Conservation (phyloP, 2,888 invertebrate genomes). For the Meganola albula region DNA sequence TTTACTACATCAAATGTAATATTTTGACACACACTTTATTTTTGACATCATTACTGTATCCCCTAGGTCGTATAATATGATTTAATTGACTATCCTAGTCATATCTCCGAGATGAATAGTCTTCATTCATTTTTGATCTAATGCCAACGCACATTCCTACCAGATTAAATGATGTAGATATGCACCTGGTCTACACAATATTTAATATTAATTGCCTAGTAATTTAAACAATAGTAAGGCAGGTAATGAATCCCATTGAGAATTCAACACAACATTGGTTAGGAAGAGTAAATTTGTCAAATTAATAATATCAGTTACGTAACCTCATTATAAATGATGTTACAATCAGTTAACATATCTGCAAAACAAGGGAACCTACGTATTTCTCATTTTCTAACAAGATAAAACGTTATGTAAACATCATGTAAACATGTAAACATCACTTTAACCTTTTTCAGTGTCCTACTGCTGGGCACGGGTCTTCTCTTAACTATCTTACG, state of each 20-base stretch:
- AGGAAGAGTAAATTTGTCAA: constrained; percentile 5
- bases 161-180: constrained; percentile 27
- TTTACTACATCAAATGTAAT: constrained; percentile 6
- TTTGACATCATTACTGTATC: constrained; percentile 21
- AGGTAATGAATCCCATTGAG: too few species aligned
- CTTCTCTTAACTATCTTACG: too few species aligned
- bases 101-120: constrained; percentile 27
- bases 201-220: constrained; percentile 21
- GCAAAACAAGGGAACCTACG: too few species aligned
- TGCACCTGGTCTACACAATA: constrained; percentile 12
- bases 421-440: constrained; percentile 44
- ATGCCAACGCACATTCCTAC: constrained; percentile 24
- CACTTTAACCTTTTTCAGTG: too few species aligned
- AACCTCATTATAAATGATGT: too few species aligned
- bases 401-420: too few species aligned
- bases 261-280: too few species aligned
- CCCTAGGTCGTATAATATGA: constrained; percentile 21
- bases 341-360: too few species aligned
- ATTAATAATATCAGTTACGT: too few species aligned
- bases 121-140: constrained; percentile 26
- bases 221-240: too few species aligned
- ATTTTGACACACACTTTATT: constrained; percentile 15
- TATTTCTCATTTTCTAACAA: constrained; percentile 32
- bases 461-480: too few species aligned
- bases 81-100: constrained; percentile 24